Evolutionary conservation across 2,797 vertebrate species (phyloP).

Genomic region (Chiroxiphia lanceolata): DNA sequence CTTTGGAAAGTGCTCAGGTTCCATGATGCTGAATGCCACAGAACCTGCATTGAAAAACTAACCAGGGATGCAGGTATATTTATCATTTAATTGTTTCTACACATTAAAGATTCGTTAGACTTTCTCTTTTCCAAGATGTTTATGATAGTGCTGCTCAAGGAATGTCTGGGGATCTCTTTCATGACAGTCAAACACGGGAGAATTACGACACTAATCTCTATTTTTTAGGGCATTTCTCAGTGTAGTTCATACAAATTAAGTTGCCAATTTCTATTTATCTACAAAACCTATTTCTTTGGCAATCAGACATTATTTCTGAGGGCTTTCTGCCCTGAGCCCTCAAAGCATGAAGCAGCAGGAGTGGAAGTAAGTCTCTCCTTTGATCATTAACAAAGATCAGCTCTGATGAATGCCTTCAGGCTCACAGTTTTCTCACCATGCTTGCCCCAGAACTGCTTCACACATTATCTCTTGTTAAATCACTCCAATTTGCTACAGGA

Average conservation of each 20-base stretch:
- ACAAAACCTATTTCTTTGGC: not conserved
- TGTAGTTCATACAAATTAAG: not conserved
- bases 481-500: not conserved
- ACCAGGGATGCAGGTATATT: not conserved
- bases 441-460: not conserved
- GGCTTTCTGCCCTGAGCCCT: not conserved
- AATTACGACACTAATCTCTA: not conserved
- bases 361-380: not conserved
- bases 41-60: not conserved
- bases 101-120: not conserved
- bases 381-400: conserved; percentile 13
- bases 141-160: not conserved
- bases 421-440: not conserved
- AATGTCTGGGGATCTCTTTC: not conserved
- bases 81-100: not conserved
- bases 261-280: not conserved
- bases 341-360: not conserved
- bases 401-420: conserved; percentile 23
- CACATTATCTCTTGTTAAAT: conserved; percentile 28
- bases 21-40: not conserved
- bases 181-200: not conserved
- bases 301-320: not conserved
- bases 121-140: not conserved
- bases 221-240: not conserved
- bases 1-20: not conserved